Base-by-base conservation (phyloP, 2,888 invertebrate genomes). In the Acanthosoma haemorrhoidale region DNA sequence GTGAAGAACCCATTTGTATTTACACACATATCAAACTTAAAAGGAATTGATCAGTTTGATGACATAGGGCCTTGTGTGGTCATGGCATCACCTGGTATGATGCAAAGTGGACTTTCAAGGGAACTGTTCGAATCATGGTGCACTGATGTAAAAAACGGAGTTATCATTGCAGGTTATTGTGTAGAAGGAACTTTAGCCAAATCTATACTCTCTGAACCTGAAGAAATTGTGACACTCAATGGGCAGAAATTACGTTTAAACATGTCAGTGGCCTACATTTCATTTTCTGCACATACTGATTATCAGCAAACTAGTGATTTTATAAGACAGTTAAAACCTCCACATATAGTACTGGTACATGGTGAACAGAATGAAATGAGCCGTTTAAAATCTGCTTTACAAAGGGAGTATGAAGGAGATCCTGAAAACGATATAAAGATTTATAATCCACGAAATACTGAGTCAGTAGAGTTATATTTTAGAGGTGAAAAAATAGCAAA, bases 1-100 rank as follows among this genome's bases (percentile, higher is more conserved):
- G 90, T 97, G 74, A 96, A 94, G 80, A 99, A 99, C 83, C 99
- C 99, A 0, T 99, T 99, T 82, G 93, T 98, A 2, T 99, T 99
- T 82, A 89, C 95, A 74, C 98, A 99, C 80, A 98, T 99, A 75
- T 94, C 94, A 1, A 95, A 95, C 80, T 80, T 95, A 3, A 95
- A 95, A 89, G 94, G 97, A 51, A 97, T 99, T 77, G 99, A 99
- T 79, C 97, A 99, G 81, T 99, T 99, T 82, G 98, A 99, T 77
- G 99, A 99, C 81, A 93, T 97, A 69, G 99, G 99, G 0, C 99
- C 99, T 0, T 99, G 98, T 78, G 98, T 99, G n/a, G 92, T 99
- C 29, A 93, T 99, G 92, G 99, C 99, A 1, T 94, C 95, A 0
- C 99, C 99, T 0, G 99, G 99, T 79, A 99, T 99, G 98, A 94